Conservation (phyloP, 1,140 invertebrate species). For the Drosophila burlai region DNA sequence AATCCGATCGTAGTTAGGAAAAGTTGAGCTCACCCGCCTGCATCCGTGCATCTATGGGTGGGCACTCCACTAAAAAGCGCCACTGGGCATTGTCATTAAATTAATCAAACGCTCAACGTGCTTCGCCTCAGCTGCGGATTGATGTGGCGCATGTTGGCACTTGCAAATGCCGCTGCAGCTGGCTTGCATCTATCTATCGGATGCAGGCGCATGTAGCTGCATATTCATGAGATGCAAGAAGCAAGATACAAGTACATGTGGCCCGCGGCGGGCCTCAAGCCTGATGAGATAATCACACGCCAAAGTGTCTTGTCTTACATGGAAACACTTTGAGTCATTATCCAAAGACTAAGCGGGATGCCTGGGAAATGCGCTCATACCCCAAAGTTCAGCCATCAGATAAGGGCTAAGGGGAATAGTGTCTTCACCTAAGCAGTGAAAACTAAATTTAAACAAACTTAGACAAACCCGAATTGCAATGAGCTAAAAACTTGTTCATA, state of each 20-base stretch:
- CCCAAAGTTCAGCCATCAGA: conserved; percentile 10
- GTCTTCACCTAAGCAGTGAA: background rate
- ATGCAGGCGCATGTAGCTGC: conserved; percentile 37
- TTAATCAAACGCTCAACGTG: conserved; percentile 78
- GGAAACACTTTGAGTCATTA: conserved; percentile 49
- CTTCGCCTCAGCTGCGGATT: conserved; percentile 41
- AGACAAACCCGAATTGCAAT: too few species aligned
- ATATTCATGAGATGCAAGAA: conserved; percentile 14
- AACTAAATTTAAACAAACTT: background rate
- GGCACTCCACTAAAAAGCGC: conserved; percentile 49
- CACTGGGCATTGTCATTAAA: conserved; percentile 77
- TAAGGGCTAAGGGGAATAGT: conserved; percentile 7
- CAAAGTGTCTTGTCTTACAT: conserved; percentile 69
- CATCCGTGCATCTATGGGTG: conserved; percentile 25
- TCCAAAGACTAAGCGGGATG: conserved; percentile 9
- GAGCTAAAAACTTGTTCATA: background rate
- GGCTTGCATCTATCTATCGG: conserved; percentile 44
- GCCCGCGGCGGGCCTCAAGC: conserved; percentile 41
- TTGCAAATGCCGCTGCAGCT: conserved; percentile 68
- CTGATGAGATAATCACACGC: conserved; percentile 74
- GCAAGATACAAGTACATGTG: conserved; percentile 25
- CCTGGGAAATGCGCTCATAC: conserved; percentile 24
- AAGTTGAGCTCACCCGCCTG: conserved; percentile 49
- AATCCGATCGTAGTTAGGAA: conserved; percentile 1
- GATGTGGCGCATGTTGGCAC: conserved; percentile 68